Evolutionary conservation across 2,888 invertebrate species (phyloP).

Genomic region (Falcaria lacertinaria): DNA sequence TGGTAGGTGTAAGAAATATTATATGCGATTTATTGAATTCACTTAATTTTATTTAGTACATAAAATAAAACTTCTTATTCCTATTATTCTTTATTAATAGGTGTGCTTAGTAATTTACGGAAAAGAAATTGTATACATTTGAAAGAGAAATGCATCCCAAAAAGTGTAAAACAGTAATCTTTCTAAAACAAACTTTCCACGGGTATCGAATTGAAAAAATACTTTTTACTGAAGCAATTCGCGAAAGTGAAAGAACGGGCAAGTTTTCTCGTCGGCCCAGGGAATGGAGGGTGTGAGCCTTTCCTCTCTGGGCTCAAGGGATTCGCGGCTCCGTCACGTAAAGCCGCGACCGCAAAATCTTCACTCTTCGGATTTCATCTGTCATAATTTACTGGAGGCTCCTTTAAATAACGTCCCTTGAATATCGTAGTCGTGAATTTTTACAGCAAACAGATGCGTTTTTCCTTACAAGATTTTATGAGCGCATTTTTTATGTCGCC

Average conservation of each 20-base stretch:
- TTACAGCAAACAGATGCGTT: constrained; percentile 29
- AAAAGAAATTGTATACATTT: too few relatives aligned
- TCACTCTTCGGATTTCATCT: constrained; percentile 56
- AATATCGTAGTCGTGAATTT: constrained; percentile 35
- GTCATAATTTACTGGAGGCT: constrained; percentile 57
- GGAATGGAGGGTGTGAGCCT: constrained; percentile 20
- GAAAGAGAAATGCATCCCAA: too few relatives aligned
- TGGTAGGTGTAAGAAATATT: too few relatives aligned
- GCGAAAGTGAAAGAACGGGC: constrained; percentile 24
- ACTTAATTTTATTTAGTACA: too few relatives aligned
- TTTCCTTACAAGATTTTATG: constrained; percentile 33
- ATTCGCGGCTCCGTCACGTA: constrained; percentile 50
- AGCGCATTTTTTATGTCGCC: constrained; percentile 35
- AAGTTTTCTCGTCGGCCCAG: constrained; percentile 19
- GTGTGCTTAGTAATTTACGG: too few relatives aligned
- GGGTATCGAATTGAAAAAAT: constrained; percentile 2
- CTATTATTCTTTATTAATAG: too few relatives aligned
- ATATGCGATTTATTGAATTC: too few relatives aligned
- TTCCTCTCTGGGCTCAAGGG: constrained; percentile 59
- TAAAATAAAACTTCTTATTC: too few relatives aligned
- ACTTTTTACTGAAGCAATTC: constrained; percentile 1
- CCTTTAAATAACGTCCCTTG: constrained; percentile 36
- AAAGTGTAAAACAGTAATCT: neutral
- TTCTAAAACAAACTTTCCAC: neutral
- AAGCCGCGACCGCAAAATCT: constrained; percentile 57